Evolutionary conservation across 1,140 invertebrate genomes (phyloP).

Genomic region (Scaptomyza montana): DNA sequence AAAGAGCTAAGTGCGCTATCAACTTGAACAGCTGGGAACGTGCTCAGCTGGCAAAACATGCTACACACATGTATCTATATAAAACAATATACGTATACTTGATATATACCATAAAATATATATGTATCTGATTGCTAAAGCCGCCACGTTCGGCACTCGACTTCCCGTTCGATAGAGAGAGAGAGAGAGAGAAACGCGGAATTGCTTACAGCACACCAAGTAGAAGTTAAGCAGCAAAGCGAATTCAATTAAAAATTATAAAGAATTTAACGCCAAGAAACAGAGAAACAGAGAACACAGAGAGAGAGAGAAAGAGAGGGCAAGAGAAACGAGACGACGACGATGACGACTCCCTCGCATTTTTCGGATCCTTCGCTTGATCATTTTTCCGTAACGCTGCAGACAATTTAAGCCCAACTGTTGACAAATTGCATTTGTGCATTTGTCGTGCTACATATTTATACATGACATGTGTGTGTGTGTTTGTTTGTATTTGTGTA

Average conservation of each 20-base stretch:
- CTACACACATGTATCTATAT: background rate
- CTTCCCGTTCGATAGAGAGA: conserved; percentile 41
- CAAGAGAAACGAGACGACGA: too few species aligned
- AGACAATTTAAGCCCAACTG: conserved; percentile 80
- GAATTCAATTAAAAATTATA: conserved; percentile 54
- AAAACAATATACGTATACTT: background rate
- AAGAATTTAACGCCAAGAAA: conserved; percentile 60
- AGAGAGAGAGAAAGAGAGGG: background rate
- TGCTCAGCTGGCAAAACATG: conserved; percentile 8
- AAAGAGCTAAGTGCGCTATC: background rate
- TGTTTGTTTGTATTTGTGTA: background rate
- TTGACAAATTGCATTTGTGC: conserved; percentile 79
- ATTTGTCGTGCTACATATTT: conserved; percentile 44
- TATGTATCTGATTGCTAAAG: conserved; percentile 22
- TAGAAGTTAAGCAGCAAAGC: background rate
- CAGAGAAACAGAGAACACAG: background rate
- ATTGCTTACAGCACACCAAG: conserved; percentile 21
- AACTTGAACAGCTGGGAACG: conserved; percentile 2
- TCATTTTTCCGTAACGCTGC: conserved; percentile 73
- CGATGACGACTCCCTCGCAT: conserved; percentile 18
- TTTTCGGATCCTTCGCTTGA: conserved; percentile 52
- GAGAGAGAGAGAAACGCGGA: conserved; percentile 10
- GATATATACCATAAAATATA: conserved; percentile 1
- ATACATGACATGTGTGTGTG: background rate
- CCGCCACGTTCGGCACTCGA: conserved; percentile 30